Base-by-base conservation (phyloP, 2,888 invertebrate species). In the Philonicus albiceps region DNA sequence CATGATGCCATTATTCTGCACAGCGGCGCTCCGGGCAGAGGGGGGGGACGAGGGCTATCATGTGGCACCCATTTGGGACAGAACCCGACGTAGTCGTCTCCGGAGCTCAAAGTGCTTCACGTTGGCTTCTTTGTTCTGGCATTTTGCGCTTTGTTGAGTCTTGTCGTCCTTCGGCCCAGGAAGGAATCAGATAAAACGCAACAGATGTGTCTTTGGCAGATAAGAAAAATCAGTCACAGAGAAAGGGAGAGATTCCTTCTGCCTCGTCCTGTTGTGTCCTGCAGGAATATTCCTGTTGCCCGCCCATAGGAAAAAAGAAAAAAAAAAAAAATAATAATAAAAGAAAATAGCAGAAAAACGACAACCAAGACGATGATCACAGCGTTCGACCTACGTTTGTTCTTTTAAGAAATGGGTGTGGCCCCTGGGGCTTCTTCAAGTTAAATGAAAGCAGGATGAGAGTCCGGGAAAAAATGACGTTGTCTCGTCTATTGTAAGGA, bases 181-280 rank as follows among this genome's bases (percentile, higher is more conserved):
- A 81, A 81, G 55, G 81, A 55, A 81, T 81, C 81, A 31, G 81
- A 81, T 81, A 64, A 64, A 64, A 31, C 55, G 81, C 81, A 81
- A 81, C 81, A 81, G 81, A 81, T 81, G 81, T 81, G 81, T 49
- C 55, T 81, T 55, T 81, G 31, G 27, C 81, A 81, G 81, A 81
- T 81, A 81, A 81, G 55, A n/a, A 34, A 81, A 81, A 81, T 81
- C 81, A 81, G 81, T 81, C 81, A 81, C 81, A 80, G 40, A 13
- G 40, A 43, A 16, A 43, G 34, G 27, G 27, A 37, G 37, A 37
- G 37, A 37, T 37, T 11, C n/a, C 27, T 19, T 3, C 11, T 27
- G 22, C 2, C 64, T 22, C 22, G 1, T 22, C 64, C 22, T 64
- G 64, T 64, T 64, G 22, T 78, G 49, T 78, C 49, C 78, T 78